Evolutionary conservation across 2,797 vertebrate genomes (phyloP).

Genomic region (Phrynocephalus guinanensis): DNA sequence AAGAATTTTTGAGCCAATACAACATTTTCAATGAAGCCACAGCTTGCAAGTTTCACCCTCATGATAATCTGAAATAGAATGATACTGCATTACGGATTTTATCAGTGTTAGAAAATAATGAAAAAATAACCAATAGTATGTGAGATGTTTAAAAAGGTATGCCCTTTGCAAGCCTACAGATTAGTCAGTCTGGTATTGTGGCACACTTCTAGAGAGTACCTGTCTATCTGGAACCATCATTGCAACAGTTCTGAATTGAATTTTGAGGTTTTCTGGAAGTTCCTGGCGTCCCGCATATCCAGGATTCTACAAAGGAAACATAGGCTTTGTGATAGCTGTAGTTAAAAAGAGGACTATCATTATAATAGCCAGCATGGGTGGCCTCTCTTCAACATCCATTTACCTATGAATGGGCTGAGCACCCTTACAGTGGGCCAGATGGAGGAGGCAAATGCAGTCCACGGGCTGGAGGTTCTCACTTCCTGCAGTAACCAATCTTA

Average conservation of each 20-base stretch:
- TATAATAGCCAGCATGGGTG: too few relatives aligned
- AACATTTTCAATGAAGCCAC: conserved; percentile 81
- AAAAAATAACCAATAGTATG: not conserved
- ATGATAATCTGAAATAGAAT: conserved; percentile 82
- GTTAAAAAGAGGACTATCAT: conserved; percentile 13
- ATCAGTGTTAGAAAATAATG: conserved; percentile 34
- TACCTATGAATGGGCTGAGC: too few relatives aligned
- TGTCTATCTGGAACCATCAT: conserved; percentile 85
- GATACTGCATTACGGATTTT: conserved; percentile 22
- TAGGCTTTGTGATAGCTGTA: not conserved
- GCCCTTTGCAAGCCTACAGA: not conserved
- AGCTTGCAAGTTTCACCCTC: conserved; percentile 83
- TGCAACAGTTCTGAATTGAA: conserved; percentile 79
- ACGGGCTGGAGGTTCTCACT: not conserved
- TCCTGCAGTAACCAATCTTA: not conserved
- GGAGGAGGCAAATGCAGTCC: not conserved
- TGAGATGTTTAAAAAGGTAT: not conserved
- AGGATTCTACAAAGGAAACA: conserved; percentile 77
- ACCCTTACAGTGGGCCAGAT: not conserved
- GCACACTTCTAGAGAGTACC: conserved; percentile 63
- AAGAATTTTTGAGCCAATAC: conserved; percentile 81
- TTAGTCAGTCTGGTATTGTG: not conserved
- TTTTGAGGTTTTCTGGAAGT: conserved; percentile 82
- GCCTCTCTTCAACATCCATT: too few relatives aligned
- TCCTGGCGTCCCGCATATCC: conserved; percentile 83